phyloP scores from a whole-genome alignment of 2,113 vertebrate genomes.

The Oncorhynchus masou region DNA sequence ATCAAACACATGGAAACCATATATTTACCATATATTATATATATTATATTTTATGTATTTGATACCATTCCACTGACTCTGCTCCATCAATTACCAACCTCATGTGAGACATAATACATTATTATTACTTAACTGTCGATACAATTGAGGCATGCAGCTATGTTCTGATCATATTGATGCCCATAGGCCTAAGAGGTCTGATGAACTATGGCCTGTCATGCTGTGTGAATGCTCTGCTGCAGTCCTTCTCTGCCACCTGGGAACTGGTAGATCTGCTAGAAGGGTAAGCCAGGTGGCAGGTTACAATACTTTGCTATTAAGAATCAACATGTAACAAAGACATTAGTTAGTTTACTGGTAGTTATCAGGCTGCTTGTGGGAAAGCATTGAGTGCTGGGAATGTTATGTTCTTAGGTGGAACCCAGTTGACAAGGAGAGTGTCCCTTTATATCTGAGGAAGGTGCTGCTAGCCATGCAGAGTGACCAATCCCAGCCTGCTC shows the following conservation, averaged over 20 bases:
- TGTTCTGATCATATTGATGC: no score
- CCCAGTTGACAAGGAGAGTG: not conserved
- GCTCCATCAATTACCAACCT: no score
- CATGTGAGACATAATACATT: no score
- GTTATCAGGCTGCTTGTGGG: not conserved
- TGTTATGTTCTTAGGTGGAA: slow-evolving; percentile 59
- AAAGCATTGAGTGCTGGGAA: not conserved
- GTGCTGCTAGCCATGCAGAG: slow-evolving; percentile 52
- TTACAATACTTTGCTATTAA: not conserved
- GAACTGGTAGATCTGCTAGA: slow-evolving; percentile 58
- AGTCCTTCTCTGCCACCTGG: slow-evolving; percentile 66
- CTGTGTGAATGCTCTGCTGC: slow-evolving; percentile 71
- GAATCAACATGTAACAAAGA: not conserved
- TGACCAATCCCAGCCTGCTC: not conserved
- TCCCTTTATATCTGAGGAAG: slow-evolving; percentile 58
- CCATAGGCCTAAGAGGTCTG: slow-evolving; percentile 64
- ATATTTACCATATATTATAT: no score
- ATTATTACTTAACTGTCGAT: not conserved
- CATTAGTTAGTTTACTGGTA: not conserved
- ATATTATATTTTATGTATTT: no score
- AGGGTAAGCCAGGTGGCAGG: slow-evolving; percentile 46
- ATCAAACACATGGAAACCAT: no score
- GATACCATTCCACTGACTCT: no score
- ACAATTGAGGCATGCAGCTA: not conserved
- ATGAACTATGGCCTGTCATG: slow-evolving; percentile 63